phyloP scores from a whole-genome alignment of 2,113 vertebrate species.

The Pluvianellus socialis region DNA sequence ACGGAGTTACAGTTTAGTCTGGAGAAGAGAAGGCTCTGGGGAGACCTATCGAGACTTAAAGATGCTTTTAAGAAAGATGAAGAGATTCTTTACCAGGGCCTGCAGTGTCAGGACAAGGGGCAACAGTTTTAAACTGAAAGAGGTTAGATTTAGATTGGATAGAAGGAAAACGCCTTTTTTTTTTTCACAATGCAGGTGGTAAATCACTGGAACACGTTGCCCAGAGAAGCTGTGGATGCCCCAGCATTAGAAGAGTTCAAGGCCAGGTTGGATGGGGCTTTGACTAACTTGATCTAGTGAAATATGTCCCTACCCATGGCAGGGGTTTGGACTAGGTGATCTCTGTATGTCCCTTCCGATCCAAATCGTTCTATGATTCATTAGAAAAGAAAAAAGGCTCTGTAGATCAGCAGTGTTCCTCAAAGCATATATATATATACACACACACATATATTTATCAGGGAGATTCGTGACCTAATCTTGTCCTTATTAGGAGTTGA shows the following conservation, averaged over 20 bases:
- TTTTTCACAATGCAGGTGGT: background rate
- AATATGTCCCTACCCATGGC: background rate
- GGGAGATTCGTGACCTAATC: background rate
- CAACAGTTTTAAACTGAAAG: background rate
- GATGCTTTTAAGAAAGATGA: background rate
- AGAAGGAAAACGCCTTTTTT: background rate
- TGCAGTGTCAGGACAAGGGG: background rate
- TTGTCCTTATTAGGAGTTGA: background rate
- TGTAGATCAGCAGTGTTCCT: background rate
- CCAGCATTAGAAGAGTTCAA: background rate
- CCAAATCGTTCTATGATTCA: background rate
- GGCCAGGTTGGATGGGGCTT: background rate
- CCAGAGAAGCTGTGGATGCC: background rate
- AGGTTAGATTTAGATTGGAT: background rate
- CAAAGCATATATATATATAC: background rate
- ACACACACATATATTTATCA: background rate
- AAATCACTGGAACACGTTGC: background rate
- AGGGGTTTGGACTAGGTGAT: background rate
- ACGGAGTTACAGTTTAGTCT: background rate
- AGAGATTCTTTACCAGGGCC: background rate
- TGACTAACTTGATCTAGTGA: background rate
- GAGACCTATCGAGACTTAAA: background rate
- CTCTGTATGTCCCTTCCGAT: background rate
- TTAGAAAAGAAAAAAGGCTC: background rate
- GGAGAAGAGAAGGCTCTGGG: background rate